Conservation (phyloP, 1,140 invertebrate species). For the Geopemphigus sp. region DNA sequence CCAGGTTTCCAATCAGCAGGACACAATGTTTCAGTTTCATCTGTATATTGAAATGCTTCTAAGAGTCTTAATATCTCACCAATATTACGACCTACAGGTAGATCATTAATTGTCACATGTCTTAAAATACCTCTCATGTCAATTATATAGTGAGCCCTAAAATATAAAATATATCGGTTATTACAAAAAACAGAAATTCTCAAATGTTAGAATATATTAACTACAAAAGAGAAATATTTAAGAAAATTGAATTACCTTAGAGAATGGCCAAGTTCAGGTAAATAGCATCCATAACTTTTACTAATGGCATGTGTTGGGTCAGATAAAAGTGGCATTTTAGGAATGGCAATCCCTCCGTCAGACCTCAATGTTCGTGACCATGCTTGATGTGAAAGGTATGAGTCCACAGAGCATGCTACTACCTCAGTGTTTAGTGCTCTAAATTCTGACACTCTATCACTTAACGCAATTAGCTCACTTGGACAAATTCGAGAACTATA, state of each 20-base stretch:
- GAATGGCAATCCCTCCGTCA: slow-evolving; percentile 89
- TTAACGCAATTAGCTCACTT: slow-evolving; percentile 91
- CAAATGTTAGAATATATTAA: not conserved
- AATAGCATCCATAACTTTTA: slow-evolving; percentile 86
- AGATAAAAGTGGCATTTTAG: slow-evolving; percentile 95
- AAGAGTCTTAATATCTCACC: slow-evolving; percentile 64
- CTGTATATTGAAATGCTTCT: slow-evolving; percentile 65
- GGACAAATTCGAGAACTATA: slow-evolving; percentile 82
- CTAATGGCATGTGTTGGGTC: slow-evolving; percentile 88
- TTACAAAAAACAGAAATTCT: not conserved
- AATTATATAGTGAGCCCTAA: slow-evolving; percentile 57
- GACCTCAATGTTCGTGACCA: slow-evolving; percentile 95
- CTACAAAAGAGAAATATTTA: not conserved
- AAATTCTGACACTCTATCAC: slow-evolving; percentile 82
- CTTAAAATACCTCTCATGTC: slow-evolving; percentile 56
- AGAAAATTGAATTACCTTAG: slow-evolving; percentile 64
- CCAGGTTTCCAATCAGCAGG: slow-evolving; percentile 53
- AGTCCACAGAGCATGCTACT: slow-evolving; percentile 85
- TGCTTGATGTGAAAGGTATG: slow-evolving; percentile 85
- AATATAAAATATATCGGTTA: slow-evolving; percentile 12
- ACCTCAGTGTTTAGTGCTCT: slow-evolving; percentile 78
- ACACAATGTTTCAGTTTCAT: slow-evolving; percentile 56
- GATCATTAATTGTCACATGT: slow-evolving; percentile 61
- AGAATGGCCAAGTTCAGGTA: slow-evolving; percentile 88
- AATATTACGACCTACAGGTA: slow-evolving; percentile 65